Evolutionary conservation across 2,113 vertebrate species (phyloP), one percentile per base, ranked within the genome.

Genomic region (Orthonyx spaldingii): DNA sequence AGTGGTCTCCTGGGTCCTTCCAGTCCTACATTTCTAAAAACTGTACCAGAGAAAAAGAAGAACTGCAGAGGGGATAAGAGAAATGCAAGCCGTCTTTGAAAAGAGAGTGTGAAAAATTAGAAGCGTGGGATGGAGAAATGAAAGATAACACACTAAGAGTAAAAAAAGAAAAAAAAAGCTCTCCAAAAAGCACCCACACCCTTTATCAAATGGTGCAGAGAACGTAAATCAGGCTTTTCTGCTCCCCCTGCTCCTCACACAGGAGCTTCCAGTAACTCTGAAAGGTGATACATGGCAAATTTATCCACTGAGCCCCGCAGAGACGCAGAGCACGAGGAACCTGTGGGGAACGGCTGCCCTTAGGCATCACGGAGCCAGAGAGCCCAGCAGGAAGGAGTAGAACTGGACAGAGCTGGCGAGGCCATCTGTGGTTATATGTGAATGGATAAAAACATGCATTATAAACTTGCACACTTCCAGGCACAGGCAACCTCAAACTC

Each of bases 401-500:
- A 79, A 53, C 69, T 82, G 76, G 72, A 63, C 22, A 56, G 90
- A 78, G 79, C 72, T 93, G 46, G 63, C 10, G 22, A 80, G 56
- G 50, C 57, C 3, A 14, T 95, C 90, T 86, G 90, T 71, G 93
- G 88, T 93, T 94, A 77, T 53, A 55, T 84, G 50, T 30, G 83
- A 86, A 60, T 0, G 21, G 85, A 81, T 90, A 78, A 94, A 96
- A 97, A 92, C 78, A 93, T 93, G 64, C 49, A 18, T 75, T 94
- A 96, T 82, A 94, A 92, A 92, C 65, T 86, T 28, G 35, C 56
- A 32, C 55, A 85, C 85, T 96, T 94, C 71, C 85, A 96, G 92
- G 85, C 93, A 96, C 56, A 92, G 78, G 76, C 87, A 96, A 90
- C 85, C 90, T 96, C 89, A 87, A 84, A 79, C 83, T 95, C 88